phyloP scores from a whole-genome alignment of 37 sponge, comb jelly and placozoan species.

The Halichondria panicea region DNA sequence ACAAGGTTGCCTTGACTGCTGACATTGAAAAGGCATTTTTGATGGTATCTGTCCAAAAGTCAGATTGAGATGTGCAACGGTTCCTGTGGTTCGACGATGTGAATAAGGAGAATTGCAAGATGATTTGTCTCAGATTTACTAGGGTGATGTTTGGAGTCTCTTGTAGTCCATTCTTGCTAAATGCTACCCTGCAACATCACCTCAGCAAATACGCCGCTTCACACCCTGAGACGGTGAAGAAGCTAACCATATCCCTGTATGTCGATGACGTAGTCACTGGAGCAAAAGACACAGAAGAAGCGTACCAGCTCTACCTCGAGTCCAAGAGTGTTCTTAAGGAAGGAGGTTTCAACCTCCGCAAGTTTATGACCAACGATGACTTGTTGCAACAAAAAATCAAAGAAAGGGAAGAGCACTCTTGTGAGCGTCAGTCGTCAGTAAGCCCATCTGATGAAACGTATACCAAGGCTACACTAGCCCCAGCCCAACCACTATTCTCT shows the following conservation, averaged over 20 bases:
- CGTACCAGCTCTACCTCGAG: slow-evolving; percentile 15
- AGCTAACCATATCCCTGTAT: slow-evolving; percentile 16
- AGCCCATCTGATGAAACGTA: slow-evolving; percentile 10
- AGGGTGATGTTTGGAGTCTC: slow-evolving; percentile 55
- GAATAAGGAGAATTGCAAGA: neutral
- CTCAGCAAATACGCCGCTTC: neutral
- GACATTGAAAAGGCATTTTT: slow-evolving; percentile 55
- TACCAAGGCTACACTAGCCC: neutral
- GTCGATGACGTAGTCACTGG: slow-evolving; percentile 44
- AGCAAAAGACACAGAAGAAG: slow-evolving; percentile 17
- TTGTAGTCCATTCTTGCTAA: slow-evolving; percentile 50
- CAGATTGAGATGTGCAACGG: slow-evolving; percentile 37
- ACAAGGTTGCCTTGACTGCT: slow-evolving; percentile 29
- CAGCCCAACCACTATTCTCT: neutral
- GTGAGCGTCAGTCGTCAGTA: slow-evolving; percentile 8
- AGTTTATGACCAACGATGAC: slow-evolving; percentile 29
- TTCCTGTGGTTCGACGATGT: slow-evolving; percentile 51
- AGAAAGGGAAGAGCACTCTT: neutral
- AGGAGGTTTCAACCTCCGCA: slow-evolving; percentile 53
- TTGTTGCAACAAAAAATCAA: slow-evolving; percentile 12
- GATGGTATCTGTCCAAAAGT: slow-evolving; percentile 12
- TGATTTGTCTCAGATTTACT: slow-evolving; percentile 10
- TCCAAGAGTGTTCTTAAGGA: slow-evolving; percentile 24
- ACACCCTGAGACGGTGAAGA: slow-evolving; percentile 23
- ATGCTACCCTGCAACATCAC: slow-evolving; percentile 43